Evolutionary conservation across 1,140 invertebrate species (phyloP).

Genomic region (Latrodectus geometricus): DNA sequence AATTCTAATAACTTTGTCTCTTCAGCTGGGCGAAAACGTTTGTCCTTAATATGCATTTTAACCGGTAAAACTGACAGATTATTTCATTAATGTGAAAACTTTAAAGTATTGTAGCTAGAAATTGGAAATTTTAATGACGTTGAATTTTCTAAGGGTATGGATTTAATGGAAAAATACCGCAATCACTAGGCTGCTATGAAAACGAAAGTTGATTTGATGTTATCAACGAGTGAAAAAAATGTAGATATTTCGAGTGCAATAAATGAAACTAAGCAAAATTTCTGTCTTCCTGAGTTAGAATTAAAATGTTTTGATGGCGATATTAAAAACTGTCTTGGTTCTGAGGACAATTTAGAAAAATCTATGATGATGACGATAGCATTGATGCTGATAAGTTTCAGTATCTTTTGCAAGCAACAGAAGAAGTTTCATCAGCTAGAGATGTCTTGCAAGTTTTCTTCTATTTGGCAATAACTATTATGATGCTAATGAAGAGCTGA

Average conservation of each 20-base stretch:
- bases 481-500: constrained; percentile 47
- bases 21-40: too few relatives aligned
- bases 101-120: background rate
- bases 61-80: background rate
- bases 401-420: background rate
- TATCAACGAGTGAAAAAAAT: background rate
- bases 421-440: background rate
- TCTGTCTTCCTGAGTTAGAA: background rate
- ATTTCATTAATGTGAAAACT: background rate
- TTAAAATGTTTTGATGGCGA: background rate
- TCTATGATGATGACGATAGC: background rate
- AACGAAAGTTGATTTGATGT: background rate
- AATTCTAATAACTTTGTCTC: too few relatives aligned
- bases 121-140: background rate
- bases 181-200: background rate
- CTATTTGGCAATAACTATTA: constrained; percentile 8
- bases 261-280: background rate
- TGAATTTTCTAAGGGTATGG: background rate
- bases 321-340: background rate
- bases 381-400: background rate
- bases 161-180: background rate
- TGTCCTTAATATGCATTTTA: background rate
- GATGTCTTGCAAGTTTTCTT: background rate
- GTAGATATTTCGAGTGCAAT: background rate
- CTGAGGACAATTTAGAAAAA: background rate